Conservation (phyloP, 2,113 vertebrate genomes). For the Podarcis muralis region DNA sequence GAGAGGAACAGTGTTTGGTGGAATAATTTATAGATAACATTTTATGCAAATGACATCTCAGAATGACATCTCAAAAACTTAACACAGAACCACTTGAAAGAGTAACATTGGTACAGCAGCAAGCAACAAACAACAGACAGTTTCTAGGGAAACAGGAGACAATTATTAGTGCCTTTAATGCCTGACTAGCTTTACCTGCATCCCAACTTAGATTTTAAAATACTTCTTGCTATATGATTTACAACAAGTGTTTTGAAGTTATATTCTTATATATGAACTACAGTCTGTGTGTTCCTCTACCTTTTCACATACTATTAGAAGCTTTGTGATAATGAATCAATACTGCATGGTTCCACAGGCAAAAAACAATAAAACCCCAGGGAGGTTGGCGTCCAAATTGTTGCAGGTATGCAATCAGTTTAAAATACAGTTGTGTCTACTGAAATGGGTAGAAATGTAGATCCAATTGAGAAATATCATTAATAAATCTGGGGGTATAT, state of each 20-base stretch:
- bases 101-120: not conserved
- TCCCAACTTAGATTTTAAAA: slow-evolving; percentile 49
- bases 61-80: not conserved
- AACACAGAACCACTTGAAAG: not conserved
- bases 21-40: not conserved
- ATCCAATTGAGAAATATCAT: not conserved
- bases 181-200: slow-evolving; percentile 64
- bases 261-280: not conserved
- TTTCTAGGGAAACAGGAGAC: slow-evolving; percentile 52
- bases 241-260: not conserved
- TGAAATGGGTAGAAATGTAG: not conserved
- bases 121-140: slow-evolving; percentile 32
- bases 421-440: not conserved
- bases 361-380: not conserved
- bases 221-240: slow-evolving; percentile 49
- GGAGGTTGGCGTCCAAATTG: not conserved
- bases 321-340: not conserved
- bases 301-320: not conserved
- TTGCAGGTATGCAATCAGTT: not conserved
- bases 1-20: not conserved
- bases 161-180: slow-evolving; percentile 30
- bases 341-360: too few relatives aligned
- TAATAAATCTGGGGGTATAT: not conserved
- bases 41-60: not conserved
- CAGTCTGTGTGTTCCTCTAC: not conserved